Base-by-base conservation (phyloP, 2,888 invertebrate species). In the Synergus itoensis region DNA sequence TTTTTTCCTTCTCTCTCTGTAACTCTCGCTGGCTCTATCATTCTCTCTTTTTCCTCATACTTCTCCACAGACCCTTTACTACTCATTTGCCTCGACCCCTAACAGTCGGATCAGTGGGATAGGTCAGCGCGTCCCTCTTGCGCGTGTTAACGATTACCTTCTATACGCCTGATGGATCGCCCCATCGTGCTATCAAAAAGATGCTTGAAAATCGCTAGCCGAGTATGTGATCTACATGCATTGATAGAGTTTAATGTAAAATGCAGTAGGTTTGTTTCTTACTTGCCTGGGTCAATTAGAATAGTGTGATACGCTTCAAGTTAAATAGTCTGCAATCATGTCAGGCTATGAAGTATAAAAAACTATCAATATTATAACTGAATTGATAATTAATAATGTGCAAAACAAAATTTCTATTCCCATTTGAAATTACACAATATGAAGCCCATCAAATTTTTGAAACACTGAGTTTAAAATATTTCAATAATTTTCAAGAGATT, bases 131-230 rank as follows among this genome's bases (percentile, higher is more conserved):
- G 69, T 41, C 67, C 67, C 69, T 53, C 11, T 28, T 28, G 64
- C 36, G 65, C 41, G 64, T 77, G 64, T 45, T 45, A 57, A 48
- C 48, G 40, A 41, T 21, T n/a, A 48, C 28, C 18, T 63, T 43
- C 48, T 40, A 76, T 76, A 60, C 60, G 60, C 64, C 48, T 77
- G 77, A 77, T 63, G 77, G 63, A 77, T 77, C 41, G 41, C 63
- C 18, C 41, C n/a, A 48, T 14, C 21, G 8, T 63, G 63, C 60
- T 9, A 60, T 60, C 21, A 60, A 60, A 60, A 60, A 60, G 60
- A 21, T 21, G 60, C 21, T 21, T 60, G 60, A 21, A 60, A 21
- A 57, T 57, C 57, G 18, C 57, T 12, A 60, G 1, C 12, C 1
- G 21, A 60, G 12, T 60, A 60, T 60, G 60, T 60, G 21, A 53